These are phyloP conservation scores for Rotaria sp. DNA, from an alignment of 2,888 invertebrate species.

Conservation along the genomic window DNA sequence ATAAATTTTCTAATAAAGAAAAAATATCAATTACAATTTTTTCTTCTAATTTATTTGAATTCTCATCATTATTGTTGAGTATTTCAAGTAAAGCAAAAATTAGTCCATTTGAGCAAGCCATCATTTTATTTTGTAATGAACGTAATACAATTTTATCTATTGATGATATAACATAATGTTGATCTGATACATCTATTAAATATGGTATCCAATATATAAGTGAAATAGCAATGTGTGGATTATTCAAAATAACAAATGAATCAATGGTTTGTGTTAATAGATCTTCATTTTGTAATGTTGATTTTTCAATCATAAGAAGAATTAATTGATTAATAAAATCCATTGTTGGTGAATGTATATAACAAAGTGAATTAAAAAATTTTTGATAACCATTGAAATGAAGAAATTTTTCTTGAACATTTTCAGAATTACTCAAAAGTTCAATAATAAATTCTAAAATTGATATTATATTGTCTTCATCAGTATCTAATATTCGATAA, in stretches of 20 bases:
- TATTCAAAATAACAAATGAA: slow-evolving; percentile 6
- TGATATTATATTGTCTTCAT: neutral
- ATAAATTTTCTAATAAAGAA: neutral
- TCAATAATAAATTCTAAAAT: slow-evolving; percentile 5
- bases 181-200: neutral
- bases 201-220: neutral
- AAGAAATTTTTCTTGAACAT: slow-evolving; percentile 20
- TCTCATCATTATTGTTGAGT: neutral
- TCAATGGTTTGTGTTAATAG: neutral
- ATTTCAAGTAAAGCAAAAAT: neutral
- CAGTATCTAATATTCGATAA: neutral
- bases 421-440: slow-evolving; percentile 7
- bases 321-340: slow-evolving; percentile 3
- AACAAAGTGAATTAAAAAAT: neutral
- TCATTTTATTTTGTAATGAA: slow-evolving; percentile 29
- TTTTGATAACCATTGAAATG: neutral
- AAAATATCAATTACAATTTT: neutral
- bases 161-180: neutral
- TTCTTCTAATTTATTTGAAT: neutral
- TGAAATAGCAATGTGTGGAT: neutral
- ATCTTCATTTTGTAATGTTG: neutral
- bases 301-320: neutral
- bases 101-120: slow-evolving; percentile 6
- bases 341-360: neutral
- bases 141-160: neutral